Conservation (phyloP, 2,797 vertebrate species). For the Enteromius anoplus region DNA sequence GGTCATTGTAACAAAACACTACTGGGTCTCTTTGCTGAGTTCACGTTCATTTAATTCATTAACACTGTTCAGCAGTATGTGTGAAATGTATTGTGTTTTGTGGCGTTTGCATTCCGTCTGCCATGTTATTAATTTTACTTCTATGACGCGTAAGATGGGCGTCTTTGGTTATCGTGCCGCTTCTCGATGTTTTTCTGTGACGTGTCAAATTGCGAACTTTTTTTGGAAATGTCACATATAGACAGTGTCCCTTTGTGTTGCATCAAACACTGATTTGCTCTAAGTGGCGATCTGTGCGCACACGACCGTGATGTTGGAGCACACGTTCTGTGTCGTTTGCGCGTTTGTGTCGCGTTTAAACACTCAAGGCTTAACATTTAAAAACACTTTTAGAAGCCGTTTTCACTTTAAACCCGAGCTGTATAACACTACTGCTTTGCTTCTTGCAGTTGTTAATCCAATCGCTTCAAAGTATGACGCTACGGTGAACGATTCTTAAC, state of each 20-base stretch:
- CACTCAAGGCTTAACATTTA: neutral
- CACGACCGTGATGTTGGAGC: neutral
- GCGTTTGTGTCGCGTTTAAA: neutral
- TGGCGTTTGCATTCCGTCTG: neutral
- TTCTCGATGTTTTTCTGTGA: neutral
- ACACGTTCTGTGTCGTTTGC: neutral
- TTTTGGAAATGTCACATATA: neutral
- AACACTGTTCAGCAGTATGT: neutral
- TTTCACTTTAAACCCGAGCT: neutral
- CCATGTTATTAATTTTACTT: neutral
- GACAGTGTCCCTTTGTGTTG: neutral
- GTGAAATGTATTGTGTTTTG: neutral
- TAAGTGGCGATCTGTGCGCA: neutral
- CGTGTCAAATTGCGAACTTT: neutral
- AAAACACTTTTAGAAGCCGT: neutral
- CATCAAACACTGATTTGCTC: neutral
- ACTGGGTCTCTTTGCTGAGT: neutral
- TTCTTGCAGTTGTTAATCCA: constrained; percentile 24
- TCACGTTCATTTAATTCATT: neutral
- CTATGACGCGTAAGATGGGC: neutral
- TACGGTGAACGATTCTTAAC: constrained; percentile 34
- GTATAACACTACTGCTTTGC: constrained; percentile 1
- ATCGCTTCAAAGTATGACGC: constrained; percentile 18
- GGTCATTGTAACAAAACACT: neutral
- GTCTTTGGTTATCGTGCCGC: neutral